A percentile compares a stretch with the other conserved stretches of the same genome.
Conservation (phyloP, 2,113 vertebrate species). For the Hippopotamus amphibius region DNA sequence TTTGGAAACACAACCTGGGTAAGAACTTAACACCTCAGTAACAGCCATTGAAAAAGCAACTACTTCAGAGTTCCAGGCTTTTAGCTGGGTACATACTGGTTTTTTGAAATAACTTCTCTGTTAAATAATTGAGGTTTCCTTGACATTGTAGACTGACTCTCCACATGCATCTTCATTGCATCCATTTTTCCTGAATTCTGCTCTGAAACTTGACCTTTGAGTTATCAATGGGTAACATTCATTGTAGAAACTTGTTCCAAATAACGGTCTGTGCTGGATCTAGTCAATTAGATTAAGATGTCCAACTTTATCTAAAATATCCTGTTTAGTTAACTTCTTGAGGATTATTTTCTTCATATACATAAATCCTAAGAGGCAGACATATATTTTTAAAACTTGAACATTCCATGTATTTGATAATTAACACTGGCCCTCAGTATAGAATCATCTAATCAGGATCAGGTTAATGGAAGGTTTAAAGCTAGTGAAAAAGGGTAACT, state of each 20-base stretch:
- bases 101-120: background rate
- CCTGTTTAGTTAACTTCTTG: background rate
- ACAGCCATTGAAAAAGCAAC: background rate
- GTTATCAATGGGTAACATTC: background rate
- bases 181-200: background rate
- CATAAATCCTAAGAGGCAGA: background rate
- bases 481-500: background rate
- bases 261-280: background rate
- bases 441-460: background rate
- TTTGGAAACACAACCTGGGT: background rate
- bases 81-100: background rate
- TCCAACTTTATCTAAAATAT: background rate
- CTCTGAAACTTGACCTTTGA: background rate
- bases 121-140: background rate
- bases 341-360: background rate
- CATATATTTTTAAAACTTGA: background rate
- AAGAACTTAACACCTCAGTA: slow-evolving; percentile 9
- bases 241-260: background rate
- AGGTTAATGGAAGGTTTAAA: background rate
- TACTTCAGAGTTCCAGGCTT: background rate
- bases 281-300: background rate
- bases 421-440: background rate
- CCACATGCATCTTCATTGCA: background rate
- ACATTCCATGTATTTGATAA: background rate
- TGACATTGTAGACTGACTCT: background rate